phyloP scores from a whole-genome alignment of 2,888 invertebrate species.

The Hydropsyche betteni region DNA sequence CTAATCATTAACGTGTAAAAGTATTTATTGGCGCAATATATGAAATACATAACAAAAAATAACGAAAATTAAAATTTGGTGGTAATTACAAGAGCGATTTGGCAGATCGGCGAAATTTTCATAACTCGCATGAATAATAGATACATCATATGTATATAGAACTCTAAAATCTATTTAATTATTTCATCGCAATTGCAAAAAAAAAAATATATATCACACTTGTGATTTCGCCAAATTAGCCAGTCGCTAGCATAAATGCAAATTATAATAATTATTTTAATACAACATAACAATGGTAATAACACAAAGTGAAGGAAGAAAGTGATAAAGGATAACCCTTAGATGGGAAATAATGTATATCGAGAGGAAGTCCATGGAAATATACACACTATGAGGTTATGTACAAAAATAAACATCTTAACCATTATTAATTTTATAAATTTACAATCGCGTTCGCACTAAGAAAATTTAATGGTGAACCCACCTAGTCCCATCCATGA shows the following conservation, averaged over 20 bases:
- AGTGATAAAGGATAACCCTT: no score
- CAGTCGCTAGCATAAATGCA: slow-evolving; percentile 12
- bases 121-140: not conserved
- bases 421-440: not conserved
- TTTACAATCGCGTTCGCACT: not conserved
- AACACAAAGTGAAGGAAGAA: no score
- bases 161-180: no score
- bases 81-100: slow-evolving; percentile 6
- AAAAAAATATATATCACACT: not conserved
- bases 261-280: not conserved
- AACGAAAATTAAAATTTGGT: not conserved
- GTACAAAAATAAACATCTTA: not conserved
- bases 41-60: slow-evolving; percentile 14
- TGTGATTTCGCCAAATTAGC: slow-evolving; percentile 10
- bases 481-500: slow-evolving; percentile 60
- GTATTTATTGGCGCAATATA: slow-evolving; percentile 1
- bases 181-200: not conserved
- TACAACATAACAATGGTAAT: no score
- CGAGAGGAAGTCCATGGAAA: not conserved
- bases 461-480: not conserved
- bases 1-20: not conserved
- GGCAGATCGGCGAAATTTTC: not conserved
- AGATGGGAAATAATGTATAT: not conserved
- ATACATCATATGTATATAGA: no score
- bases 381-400: not conserved